Evolutionary conservation across 64 coral and sea anemone species (phyloP), one percentile per base, ranked within the genome.

Genomic region (Pachyseris speciosa): DNA sequence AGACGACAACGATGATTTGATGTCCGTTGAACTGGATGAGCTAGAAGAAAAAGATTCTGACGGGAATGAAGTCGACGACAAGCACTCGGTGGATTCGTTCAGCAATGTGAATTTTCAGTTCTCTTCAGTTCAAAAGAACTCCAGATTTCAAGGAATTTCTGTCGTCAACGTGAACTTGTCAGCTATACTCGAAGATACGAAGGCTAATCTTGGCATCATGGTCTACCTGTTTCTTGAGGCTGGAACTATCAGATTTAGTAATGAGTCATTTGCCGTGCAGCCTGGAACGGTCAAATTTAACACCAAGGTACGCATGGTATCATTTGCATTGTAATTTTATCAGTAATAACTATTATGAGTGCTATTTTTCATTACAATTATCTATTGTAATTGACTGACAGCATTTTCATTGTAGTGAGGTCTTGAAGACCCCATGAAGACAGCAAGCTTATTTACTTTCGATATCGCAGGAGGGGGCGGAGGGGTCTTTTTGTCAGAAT

Each of bases 11-110:
- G 77, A 81, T 12, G 53, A 63, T 10, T 41, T 81, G 22, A 11
- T 81, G 22, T 39, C 52, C 0, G 60, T 81, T 81, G 77, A 81
- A 41, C 17, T 81, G 0, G 77, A 81, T 34, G 77, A 63, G 25
- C 38, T 81, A 25, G 37, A 81, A 81, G 77, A 81, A 63, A 81
- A 61, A 81, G 77, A 81, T 81, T 19, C 34, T 22, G 30, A 81
- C 26, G 77, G 33, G 4, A 81, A 81, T 27, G 77, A 81, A n/a
- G 77, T 81, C 49, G 77, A 81, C 37, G 77, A 81, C 77, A 61
- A 81, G n/a, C 77, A 81, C 55, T 81, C 77, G 12, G 77, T 81
- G 52, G 49, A 81, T 20, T 81, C 77, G 38, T 81, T 81, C 26
- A 9, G 40, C 10, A 22, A 81, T 36, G 77, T 81, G 34, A 20